Evolutionary conservation across 1,140 invertebrate species (phyloP).

Genomic region (Aphis craccivora): DNA sequence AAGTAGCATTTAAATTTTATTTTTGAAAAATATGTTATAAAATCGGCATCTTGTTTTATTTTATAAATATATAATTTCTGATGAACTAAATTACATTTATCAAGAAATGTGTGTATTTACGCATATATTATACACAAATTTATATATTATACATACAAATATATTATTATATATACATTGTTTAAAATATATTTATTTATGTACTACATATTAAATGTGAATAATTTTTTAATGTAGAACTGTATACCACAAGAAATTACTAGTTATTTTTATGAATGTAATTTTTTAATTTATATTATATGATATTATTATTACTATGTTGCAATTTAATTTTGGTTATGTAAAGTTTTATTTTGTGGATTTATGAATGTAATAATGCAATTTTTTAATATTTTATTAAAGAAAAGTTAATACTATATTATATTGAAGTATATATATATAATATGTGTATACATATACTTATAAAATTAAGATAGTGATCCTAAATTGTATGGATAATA

Average conservation of each 20-base stretch:
- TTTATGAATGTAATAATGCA: conserved; percentile 52
- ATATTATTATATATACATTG: conserved; percentile 36
- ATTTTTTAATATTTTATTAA: conserved; percentile 56
- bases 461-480: conserved; percentile 4
- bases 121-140: neutral
- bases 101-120: neutral
- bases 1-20: conserved; percentile 52
- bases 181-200: conserved; percentile 43
- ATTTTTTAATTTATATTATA: conserved; percentile 55
- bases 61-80: conserved; percentile 39
- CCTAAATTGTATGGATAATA: conserved; percentile 15
- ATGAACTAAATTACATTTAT: conserved; percentile 39
- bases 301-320: conserved; percentile 37
- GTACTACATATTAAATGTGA: conserved; percentile 21
- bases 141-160: conserved; percentile 15
- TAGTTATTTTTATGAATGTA: conserved; percentile 51
- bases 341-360: conserved; percentile 53
- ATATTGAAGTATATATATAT: neutral
- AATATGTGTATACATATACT: neutral
- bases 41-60: conserved; percentile 29
- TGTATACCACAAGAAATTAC: conserved; percentile 54
- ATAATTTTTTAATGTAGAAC: conserved; percentile 50
- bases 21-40: conserved; percentile 46
- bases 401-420: conserved; percentile 45
- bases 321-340: conserved; percentile 44